These are phyloP conservation scores for Tetraneura akinire DNA, from an alignment of 1,140 invertebrate species.

Conservation along the genomic window DNA sequence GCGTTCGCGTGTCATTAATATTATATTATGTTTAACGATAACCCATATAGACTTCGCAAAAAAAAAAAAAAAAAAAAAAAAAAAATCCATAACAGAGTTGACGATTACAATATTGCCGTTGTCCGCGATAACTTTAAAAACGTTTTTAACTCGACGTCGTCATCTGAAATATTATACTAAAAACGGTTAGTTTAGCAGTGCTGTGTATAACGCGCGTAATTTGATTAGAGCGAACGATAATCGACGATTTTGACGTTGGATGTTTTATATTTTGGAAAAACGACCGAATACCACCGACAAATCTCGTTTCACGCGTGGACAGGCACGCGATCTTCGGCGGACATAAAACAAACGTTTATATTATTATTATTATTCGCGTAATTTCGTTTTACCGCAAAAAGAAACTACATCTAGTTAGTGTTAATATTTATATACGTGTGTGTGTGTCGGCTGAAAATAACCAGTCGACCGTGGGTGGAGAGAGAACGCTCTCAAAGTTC, in stretches of 20 bases:
- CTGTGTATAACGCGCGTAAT: background rate
- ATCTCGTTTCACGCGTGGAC: conserved; percentile 25
- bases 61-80: too few species aligned
- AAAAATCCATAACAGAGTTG: too few species aligned
- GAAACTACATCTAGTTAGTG: background rate
- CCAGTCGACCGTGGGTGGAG: background rate
- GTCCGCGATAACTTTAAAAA: too few species aligned
- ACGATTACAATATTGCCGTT: too few species aligned
- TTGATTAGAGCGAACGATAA: background rate
- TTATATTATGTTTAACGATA: too few species aligned
- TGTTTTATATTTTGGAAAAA: background rate
- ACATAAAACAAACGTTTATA: conserved; percentile 18
- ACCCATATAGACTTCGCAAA: too few species aligned
- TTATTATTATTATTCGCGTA: background rate
- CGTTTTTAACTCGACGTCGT: too few species aligned
- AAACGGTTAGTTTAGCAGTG: too few species aligned
- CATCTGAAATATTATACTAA: too few species aligned
- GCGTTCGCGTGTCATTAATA: too few species aligned
- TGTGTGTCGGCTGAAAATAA: conserved; percentile 13
- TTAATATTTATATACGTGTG: too few species aligned
- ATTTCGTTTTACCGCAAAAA: background rate
- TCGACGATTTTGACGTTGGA: conserved; percentile 1
- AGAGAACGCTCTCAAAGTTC: background rate
- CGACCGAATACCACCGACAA: conserved; percentile 13
- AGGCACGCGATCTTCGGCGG: too few species aligned